These are phyloP conservation scores for Scaptomyza parva DNA, from an alignment of 2,888 invertebrate species.

Conservation along the genomic window DNA sequence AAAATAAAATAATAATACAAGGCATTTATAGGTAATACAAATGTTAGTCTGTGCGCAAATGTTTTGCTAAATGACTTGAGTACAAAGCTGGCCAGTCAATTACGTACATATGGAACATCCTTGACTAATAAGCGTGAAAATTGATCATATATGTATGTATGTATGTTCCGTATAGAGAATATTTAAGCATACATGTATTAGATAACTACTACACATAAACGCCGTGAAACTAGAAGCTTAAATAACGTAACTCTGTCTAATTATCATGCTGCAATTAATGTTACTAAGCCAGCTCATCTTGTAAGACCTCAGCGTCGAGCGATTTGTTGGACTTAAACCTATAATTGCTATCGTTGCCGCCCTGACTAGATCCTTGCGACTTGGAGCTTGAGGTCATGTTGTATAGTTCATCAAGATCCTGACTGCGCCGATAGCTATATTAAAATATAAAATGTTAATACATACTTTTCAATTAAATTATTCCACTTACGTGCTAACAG, in stretches of 20 bases:
- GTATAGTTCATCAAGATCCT: constrained; percentile 86
- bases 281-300: constrained; percentile 80
- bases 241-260: constrained; percentile 7
- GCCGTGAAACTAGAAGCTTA: constrained; percentile 15
- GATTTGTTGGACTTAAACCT: constrained; percentile 78
- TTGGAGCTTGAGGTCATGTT: constrained; percentile 84
- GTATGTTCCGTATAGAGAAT: neutral
- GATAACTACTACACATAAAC: constrained; percentile 8
- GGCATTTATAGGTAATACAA: constrained; percentile 8
- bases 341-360: constrained; percentile 66
- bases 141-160: constrained; percentile 13
- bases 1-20: constrained; percentile 9
- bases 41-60: constrained; percentile 15
- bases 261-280: neutral
- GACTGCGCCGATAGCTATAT: constrained; percentile 85
- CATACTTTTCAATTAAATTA: no score
- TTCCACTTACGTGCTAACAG: constrained; percentile 86
- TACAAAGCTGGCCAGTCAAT: constrained; percentile 8
- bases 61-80: constrained; percentile 21
- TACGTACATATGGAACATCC: constrained; percentile 20
- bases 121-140: constrained; percentile 29
- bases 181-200: constrained; percentile 10
- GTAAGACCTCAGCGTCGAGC: constrained; percentile 75
- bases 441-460: neutral
- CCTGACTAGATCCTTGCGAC: constrained; percentile 83